Percentiles rank a stretch among this genome's conserved stretches.
phyloP scores from a whole-genome alignment of 2,113 vertebrate genomes.

The Odontesthes bonariensis region DNA sequence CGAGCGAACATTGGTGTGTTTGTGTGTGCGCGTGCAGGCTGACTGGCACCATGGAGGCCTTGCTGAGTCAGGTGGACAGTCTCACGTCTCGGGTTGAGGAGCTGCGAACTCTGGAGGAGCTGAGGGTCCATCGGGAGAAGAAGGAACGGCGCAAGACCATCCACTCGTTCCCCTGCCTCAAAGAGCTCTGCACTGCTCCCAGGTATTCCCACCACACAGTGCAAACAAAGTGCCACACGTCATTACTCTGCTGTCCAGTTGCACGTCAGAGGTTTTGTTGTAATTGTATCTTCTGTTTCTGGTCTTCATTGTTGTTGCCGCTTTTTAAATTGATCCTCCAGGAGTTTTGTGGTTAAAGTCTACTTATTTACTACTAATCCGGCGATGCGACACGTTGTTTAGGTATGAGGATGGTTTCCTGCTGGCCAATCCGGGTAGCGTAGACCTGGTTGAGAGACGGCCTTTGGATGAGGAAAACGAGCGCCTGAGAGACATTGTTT shows the following conservation, averaged over 20 bases:
- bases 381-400: not conserved
- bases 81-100: conserved; percentile 93
- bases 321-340: too few species aligned
- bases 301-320: too few species aligned
- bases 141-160: conserved; percentile 92
- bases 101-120: conserved; percentile 90
- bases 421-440: conserved; percentile 84
- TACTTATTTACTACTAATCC: not conserved
- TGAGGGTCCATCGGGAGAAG: conserved; percentile 89
- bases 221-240: too few species aligned
- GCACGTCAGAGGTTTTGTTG: too few species aligned
- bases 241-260: too few species aligned
- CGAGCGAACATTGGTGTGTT: conserved; percentile 2
- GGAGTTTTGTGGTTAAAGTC: too few species aligned
- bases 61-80: conserved; percentile 94
- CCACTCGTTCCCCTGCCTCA: conserved; percentile 95
- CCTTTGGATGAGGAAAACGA: conserved; percentile 92
- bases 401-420: conserved; percentile 91
- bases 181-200: conserved; percentile 91
- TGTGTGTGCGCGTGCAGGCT: conserved; percentile 80
- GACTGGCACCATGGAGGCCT: conserved; percentile 90
- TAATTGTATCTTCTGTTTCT: too few species aligned
- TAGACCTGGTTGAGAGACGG: conserved; percentile 86
- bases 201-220: conserved; percentile 77
- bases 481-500: conserved; percentile 87